These are phyloP conservation scores for Plestiodon gilberti DNA, from an alignment of 2,113 vertebrate species.

Conservation along the genomic window DNA sequence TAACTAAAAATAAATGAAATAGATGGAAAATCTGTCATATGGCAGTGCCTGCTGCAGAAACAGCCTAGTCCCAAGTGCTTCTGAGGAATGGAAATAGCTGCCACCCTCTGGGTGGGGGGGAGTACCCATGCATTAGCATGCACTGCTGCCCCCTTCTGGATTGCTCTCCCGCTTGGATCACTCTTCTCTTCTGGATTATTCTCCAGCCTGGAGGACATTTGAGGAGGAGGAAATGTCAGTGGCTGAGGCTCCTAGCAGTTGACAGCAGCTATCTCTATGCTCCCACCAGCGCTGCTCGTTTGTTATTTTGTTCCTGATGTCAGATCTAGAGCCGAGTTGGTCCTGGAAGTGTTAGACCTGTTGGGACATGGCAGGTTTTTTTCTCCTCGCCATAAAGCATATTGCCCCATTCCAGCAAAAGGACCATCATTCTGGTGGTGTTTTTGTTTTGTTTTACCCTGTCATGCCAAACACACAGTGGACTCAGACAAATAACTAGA, in stretches of 20 bases:
- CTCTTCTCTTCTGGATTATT: too few species aligned
- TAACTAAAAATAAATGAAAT: slow-evolving; percentile 55
- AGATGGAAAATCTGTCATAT: slow-evolving; percentile 75
- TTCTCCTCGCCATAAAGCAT: not conserved
- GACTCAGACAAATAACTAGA: not conserved
- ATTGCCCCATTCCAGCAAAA: not conserved
- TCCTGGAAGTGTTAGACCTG: not conserved
- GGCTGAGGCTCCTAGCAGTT: not conserved
- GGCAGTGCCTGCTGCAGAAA: slow-evolving; percentile 57
- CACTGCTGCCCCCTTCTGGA: too few species aligned
- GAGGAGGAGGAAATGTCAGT: too few species aligned
- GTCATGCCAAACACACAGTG: not conserved
- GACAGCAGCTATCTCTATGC: not conserved
- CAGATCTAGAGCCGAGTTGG: not conserved
- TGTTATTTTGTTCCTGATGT: not conserved
- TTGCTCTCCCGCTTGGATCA: too few species aligned
- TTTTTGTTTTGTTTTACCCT: not conserved
- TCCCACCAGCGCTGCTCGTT: not conserved
- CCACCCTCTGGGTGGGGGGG: too few species aligned
- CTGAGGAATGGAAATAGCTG: too few species aligned
- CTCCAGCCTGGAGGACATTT: too few species aligned
- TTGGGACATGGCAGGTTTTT: not conserved
- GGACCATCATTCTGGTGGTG: not conserved
- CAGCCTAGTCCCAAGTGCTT: too few species aligned
- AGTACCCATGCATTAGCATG: too few species aligned